A percentile compares a stretch with the other conserved stretches of the same genome.
phyloP scores from a whole-genome alignment of 2,797 vertebrate species.

The Rhyacichthys aspro region DNA sequence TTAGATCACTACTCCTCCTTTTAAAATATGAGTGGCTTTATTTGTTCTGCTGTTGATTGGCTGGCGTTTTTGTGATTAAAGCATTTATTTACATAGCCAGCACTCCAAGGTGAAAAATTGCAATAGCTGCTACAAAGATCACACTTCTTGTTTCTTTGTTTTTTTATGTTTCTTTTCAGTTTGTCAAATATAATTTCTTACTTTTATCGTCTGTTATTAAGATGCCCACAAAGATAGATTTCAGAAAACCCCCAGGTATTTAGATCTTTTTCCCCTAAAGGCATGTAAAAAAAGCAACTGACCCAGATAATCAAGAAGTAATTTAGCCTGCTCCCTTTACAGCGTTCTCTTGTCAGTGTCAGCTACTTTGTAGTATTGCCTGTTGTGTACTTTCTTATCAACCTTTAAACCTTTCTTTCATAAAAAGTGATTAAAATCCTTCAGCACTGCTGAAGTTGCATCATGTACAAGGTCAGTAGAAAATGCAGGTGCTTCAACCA shows the following conservation, averaged over 20 bases:
- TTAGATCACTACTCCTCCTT: neutral
- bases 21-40: too few relatives aligned
- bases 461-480: constrained; percentile 20
- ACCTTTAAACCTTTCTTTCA: neutral
- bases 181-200: neutral
- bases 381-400: neutral
- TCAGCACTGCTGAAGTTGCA: constrained; percentile 6
- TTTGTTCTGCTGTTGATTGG: too few relatives aligned
- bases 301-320: constrained; percentile 42
- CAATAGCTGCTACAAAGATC: too few relatives aligned
- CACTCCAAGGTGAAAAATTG: too few relatives aligned
- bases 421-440: constrained; percentile 1
- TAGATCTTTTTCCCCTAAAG: constrained; percentile 13
- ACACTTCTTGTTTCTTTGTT: neutral
- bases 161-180: neutral
- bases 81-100: too few relatives aligned
- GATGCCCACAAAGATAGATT: constrained; percentile 10
- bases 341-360: constrained; percentile 20
- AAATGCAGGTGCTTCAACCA: constrained; percentile 22
- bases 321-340: constrained; percentile 21
- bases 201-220: constrained; percentile 6
- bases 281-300: constrained; percentile 39
- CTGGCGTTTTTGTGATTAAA: too few relatives aligned
- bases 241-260: constrained; percentile 30
- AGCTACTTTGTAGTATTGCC: constrained; percentile 12